Evolutionary conservation across 2,888 invertebrate species (phyloP), one percentile per base, ranked within the genome.

Genomic region (Aspidiotus rigidus): DNA sequence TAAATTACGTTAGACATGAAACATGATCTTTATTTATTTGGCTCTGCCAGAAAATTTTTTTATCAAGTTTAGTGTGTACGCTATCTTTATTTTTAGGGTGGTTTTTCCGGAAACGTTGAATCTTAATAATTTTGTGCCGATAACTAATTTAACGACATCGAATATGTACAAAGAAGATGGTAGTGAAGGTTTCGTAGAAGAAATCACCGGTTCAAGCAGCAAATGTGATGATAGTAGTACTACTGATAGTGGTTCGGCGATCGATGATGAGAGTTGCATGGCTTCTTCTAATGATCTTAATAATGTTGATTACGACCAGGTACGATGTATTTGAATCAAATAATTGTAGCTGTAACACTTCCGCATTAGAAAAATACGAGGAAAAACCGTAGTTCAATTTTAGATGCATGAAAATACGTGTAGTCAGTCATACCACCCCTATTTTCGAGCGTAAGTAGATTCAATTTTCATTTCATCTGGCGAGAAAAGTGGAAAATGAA

Each of bases 31-130:
- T n/a, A n/a, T n/a, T n/a, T n/a, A n/a, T n/a, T n/a, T n/a, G n/a
- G n/a, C n/a, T n/a, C n/a, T n/a, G n/a, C n/a, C n/a, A n/a, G n/a
- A n/a, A n/a, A n/a, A n/a, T n/a, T n/a, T n/a, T n/a, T n/a, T n/a
- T n/a, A n/a, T n/a, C n/a, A n/a, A n/a, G n/a, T n/a, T n/a, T n/a
- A n/a, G n/a, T n/a, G n/a, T n/a, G 28, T 28, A 28, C 53, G 39
- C 42, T 56, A 56, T n/a, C 72, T 73, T 71, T 74, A 66, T 64
- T 79, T 80, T 17, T 75, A 90, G 90, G 78, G 88, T 93, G 71
- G 85, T 86, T 5, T 93, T 93, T 78, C 89, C 90, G 6, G 87
- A 90, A 77, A 81, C 83, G 15, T 79, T 93, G 62, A 87, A 92
- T 78, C 79, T 93, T 74, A 92, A 91, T 77, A 83, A 84, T 54